These are phyloP conservation scores for Cotesia congregata DNA, from an alignment of 2,888 invertebrate species.

Conservation along the genomic window DNA sequence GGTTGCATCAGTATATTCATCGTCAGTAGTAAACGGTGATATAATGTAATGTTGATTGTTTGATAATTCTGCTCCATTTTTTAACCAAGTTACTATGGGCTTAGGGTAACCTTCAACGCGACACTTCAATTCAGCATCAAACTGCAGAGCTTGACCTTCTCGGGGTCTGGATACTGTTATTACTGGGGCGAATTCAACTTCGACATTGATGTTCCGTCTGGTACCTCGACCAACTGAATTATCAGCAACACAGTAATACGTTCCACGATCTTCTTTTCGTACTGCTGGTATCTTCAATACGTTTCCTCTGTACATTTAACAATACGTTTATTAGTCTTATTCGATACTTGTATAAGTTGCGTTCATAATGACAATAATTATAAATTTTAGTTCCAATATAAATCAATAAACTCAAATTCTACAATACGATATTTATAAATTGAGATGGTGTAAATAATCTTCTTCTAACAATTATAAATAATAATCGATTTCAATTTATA, in stretches of 20 bases:
- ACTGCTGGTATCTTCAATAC: slow-evolving; percentile 82
- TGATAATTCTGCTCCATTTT: slow-evolving; percentile 84
- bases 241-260: slow-evolving; percentile 94
- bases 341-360: neutral
- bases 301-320: slow-evolving; percentile 77
- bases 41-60: slow-evolving; percentile 94
- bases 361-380: neutral
- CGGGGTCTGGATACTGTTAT: slow-evolving; percentile 87
- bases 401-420: too few relatives aligned
- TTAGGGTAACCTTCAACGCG: slow-evolving; percentile 96
- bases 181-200: slow-evolving; percentile 91
- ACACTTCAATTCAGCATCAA: slow-evolving; percentile 95
- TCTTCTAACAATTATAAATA: too few relatives aligned
- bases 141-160: slow-evolving; percentile 89
- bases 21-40: slow-evolving; percentile 91
- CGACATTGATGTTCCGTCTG: slow-evolving; percentile 87
- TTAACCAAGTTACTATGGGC: slow-evolving; percentile 92
- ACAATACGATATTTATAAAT: too few relatives aligned
- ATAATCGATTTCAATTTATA: too few relatives aligned
- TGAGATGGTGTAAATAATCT: too few relatives aligned
- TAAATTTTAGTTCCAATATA: too few relatives aligned
- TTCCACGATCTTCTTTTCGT: slow-evolving; percentile 91
- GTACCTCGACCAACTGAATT: slow-evolving; percentile 90
- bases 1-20: slow-evolving; percentile 93
- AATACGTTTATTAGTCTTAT: neutral